Evolutionary conservation across 2,888 invertebrate species (phyloP).

Genomic region (Caenorhabditis sinica): DNA sequence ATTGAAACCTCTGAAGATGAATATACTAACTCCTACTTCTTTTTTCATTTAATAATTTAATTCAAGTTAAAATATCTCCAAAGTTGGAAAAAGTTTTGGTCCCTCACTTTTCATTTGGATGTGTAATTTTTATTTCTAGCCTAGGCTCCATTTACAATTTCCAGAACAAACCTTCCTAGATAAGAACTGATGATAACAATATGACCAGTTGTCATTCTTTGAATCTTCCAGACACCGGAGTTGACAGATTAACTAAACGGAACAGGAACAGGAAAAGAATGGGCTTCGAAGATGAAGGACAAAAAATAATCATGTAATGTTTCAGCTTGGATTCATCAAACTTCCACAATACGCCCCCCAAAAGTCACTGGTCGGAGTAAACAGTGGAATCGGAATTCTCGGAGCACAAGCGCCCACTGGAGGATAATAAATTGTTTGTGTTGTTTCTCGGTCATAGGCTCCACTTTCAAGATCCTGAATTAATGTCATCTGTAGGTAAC

Average conservation of each 20-base stretch:
- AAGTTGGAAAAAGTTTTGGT: too few relatives aligned
- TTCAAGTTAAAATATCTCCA: too few relatives aligned
- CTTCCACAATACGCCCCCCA: constrained; percentile 64
- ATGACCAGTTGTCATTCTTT: background rate
- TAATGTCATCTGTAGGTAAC: background rate
- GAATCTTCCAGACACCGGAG: background rate
- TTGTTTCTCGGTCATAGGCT: background rate
- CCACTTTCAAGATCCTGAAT: background rate
- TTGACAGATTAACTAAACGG: background rate
- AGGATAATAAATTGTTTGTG: background rate
- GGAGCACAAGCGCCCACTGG: constrained; percentile 54
- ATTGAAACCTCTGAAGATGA: too few relatives aligned
- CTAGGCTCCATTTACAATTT: background rate
- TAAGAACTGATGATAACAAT: background rate
- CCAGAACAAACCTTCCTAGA: background rate
- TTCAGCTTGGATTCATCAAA: constrained; percentile 69
- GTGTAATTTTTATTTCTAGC: background rate
- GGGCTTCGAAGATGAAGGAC: background rate
- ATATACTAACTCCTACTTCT: too few relatives aligned
- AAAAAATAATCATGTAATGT: background rate
- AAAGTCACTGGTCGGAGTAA: constrained; percentile 68
- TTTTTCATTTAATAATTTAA: too few relatives aligned
- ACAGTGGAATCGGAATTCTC: constrained; percentile 69
- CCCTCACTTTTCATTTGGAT: too few relatives aligned
- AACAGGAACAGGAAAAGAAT: background rate